These are phyloP conservation scores for Pteropus alecto DNA, from an alignment of 2,113 vertebrate genomes.

Conservation along the genomic window DNA sequence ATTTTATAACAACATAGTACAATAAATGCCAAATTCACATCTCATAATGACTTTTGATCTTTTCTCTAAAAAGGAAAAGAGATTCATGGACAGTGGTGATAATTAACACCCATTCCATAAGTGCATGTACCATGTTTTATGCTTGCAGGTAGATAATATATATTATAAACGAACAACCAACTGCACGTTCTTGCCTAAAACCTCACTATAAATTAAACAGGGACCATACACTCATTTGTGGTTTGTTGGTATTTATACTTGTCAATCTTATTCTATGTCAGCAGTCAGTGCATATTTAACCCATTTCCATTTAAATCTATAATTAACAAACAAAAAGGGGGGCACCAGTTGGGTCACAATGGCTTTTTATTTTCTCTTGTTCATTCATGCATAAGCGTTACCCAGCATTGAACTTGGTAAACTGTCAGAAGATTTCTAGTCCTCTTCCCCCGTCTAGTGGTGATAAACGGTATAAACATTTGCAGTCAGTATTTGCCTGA, in stretches of 20 bases:
- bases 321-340: not conserved
- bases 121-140: not conserved
- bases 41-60: not conserved
- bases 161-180: not conserved
- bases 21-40: not conserved
- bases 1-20: not conserved
- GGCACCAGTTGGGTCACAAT: not conserved
- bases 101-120: not conserved
- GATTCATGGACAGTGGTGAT: not conserved
- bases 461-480: not conserved
- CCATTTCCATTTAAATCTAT: not conserved
- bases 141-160: not conserved
- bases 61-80: not conserved
- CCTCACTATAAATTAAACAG: not conserved
- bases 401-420: not conserved
- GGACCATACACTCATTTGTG: not conserved
- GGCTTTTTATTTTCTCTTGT: not conserved
- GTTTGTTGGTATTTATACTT: not conserved
- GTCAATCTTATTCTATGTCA: not conserved
- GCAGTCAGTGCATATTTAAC: not conserved
- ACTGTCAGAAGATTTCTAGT: not conserved
- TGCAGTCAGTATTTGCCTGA: not conserved
- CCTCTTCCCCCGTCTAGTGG: constrained; percentile 62
- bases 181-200: not conserved
- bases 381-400: not conserved